Base-by-base conservation (phyloP, 1,140 invertebrate species). In the Leguminivora glycinivorella region DNA sequence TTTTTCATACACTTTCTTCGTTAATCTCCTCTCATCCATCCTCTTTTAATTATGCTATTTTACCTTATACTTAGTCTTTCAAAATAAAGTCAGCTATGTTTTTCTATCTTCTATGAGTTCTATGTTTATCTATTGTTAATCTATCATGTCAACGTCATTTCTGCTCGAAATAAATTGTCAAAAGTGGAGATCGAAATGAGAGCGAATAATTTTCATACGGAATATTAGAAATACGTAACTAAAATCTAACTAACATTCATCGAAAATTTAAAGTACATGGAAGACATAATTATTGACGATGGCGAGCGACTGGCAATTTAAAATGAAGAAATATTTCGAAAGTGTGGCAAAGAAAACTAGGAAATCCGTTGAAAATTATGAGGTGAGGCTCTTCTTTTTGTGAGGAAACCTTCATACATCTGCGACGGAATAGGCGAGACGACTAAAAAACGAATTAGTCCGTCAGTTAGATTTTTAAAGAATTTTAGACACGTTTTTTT, bases 281-380 rank as follows among this genome's bases (percentile, higher is more conserved):
- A 52, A 22, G 17, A 0, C n/a, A 52, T 19, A 3, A 19, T 52
- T 19, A 9, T 52, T 52, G 6, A 2, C 19, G 10, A 52, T 52
- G 47, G 47, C 47, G n/a, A 22, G 17, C 22, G 19, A 22, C 17
- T 52, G 14, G 47, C 47, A 52, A 52, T 19, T 52, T 52, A 52
- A 52, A 52, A 52, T 52, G 17, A 52, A 52, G 47, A 52, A 52
- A 52, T 52, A 22, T 52, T 52, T 52, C 47, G 43, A 19, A 47
- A 47, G 6, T 47, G n/a, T 47, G 2, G 43, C 43, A 17, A n/a
- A 17, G 5, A 47, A 10, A 47, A 52, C 47, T 4, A 52, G 22
- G 47, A 52, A 52, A 52, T 52, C 47, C 0, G 19, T 22, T 22
- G 47, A 52, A 9, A 9, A 22, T 22, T 19, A 17, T 52, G 47